Percentiles rank a stretch among this genome's conserved stretches.
Conservation (phyloP, 2,797 vertebrate species). For the Sebastes ruberrimus region DNA sequence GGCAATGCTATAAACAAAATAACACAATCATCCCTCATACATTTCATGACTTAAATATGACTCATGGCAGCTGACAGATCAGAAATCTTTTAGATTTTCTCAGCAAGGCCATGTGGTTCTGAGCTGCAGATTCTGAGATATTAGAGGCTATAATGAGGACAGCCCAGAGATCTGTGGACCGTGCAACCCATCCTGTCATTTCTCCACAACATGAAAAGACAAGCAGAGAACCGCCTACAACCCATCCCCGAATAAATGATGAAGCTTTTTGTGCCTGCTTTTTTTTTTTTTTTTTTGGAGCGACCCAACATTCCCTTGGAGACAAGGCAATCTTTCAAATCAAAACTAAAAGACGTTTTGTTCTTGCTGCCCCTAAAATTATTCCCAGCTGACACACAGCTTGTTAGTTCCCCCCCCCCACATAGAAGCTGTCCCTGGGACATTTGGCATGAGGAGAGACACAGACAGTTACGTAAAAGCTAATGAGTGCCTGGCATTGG, state of each 20-base stretch:
- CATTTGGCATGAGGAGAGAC: conserved; percentile 57
- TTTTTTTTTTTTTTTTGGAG: conserved; percentile 39
- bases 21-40: conserved; percentile 38
- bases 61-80: conserved; percentile 46
- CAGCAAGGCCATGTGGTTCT: conserved; percentile 7
- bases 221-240: conserved; percentile 43
- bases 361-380: conserved; percentile 55
- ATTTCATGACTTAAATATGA: conserved; percentile 48
- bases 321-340: conserved; percentile 67
- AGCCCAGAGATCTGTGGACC: conserved; percentile 48
- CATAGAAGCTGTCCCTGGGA: conserved; percentile 50
- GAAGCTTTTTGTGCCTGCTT: conserved; percentile 50
- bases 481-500: conserved; percentile 68
- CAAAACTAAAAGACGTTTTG: conserved; percentile 65
- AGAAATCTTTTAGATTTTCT: conserved; percentile 34
- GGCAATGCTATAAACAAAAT: conserved; percentile 51
- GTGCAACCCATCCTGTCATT: conserved; percentile 37
- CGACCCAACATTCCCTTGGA: conserved; percentile 49
- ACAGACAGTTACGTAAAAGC: conserved; percentile 59
- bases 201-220: conserved; percentile 60
- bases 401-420: conserved; percentile 41
- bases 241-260: conserved; percentile 53
- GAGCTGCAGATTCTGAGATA: conserved; percentile 24
- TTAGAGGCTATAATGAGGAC: conserved; percentile 61
- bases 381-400: conserved; percentile 56